Base-by-base conservation (phyloP, 2,888 invertebrate genomes). In the Chouioia cunea region DNA sequence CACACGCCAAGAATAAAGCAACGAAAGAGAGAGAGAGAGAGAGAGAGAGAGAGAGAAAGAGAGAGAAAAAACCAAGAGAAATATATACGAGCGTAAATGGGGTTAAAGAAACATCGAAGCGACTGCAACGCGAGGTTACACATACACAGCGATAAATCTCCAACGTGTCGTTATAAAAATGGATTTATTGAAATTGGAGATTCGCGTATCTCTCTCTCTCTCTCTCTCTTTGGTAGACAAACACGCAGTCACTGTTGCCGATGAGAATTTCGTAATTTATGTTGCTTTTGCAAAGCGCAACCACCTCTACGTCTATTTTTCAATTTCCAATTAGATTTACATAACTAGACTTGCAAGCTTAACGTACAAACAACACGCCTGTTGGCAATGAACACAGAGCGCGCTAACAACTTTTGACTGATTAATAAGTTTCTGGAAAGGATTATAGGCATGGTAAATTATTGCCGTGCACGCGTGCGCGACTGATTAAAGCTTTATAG, bases 151-250 rank as follows among this genome's bases (percentile, higher is more conserved):
- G 65, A 73, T 73, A 73, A 73, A 73, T 73, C 70, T 60, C 67
- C 46, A 6, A 56, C 62, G 58, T 58, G 65, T 69, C 73, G 73
- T 71, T 73, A 69, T 71, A 71, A 68, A 70, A 71, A 65, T 64
- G 73, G 71, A 73, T 73, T 73, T 73, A 71, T 73, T 71, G 67
- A 73, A 71, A 71, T 68, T 69, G 60, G 68, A 68, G 65, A 36
- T 27, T 27, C 27, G 6, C 27, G 27, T 27, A 36, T n/a, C 46
- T 44, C 56, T 36, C 20, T n/a, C n/a, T n/a, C n/a, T n/a, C n/a
- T n/a, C n/a, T n/a, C n/a, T n/a, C n/a, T n/a, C n/a, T n/a, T n/a
- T n/a, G n/a, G n/a, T n/a, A n/a, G n/a, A n/a, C n/a, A n/a, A n/a
- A n/a, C n/a, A n/a, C n/a, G n/a, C n/a, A n/a, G n/a, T n/a, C n/a